These are phyloP conservation scores for Drosophila mayri DNA, from an alignment of 1,140 invertebrate species.

Conservation along the genomic window DNA sequence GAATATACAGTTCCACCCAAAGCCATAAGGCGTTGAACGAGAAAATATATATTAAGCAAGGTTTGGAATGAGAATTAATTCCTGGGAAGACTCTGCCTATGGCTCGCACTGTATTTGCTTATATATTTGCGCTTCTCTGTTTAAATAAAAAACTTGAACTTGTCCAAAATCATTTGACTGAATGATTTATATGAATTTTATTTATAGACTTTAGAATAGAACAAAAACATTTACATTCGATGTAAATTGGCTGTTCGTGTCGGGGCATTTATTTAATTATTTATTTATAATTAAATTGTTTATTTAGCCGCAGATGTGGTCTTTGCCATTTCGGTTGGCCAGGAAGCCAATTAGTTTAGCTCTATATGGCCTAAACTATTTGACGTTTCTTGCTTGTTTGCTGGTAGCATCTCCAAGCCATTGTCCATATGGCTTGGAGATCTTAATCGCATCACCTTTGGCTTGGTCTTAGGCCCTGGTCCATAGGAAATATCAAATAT, in stretches of 20 bases:
- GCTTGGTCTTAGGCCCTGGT: neutral
- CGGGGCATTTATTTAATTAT: conserved; percentile 75
- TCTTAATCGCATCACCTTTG: conserved; percentile 19
- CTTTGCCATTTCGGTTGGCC: conserved; percentile 57
- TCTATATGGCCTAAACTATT: conserved; percentile 75
- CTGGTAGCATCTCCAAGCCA: conserved; percentile 37
- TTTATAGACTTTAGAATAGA: conserved; percentile 43
- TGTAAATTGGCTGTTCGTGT: conserved; percentile 72
- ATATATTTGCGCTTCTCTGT: conserved; percentile 38
- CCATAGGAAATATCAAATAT: conserved; percentile 39
- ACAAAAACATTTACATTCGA: conserved; percentile 65
- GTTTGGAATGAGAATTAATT: conserved; percentile 7
- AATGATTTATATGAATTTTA: conserved; percentile 70
- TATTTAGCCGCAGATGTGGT: conserved; percentile 62
- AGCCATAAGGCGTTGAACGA: neutral
- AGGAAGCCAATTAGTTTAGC: conserved; percentile 81
- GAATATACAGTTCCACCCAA: conserved; percentile 33
- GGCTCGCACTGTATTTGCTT: conserved; percentile 39
- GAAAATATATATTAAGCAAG: conserved; percentile 1
- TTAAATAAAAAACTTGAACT: conserved; percentile 56
- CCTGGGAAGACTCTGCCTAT: neutral
- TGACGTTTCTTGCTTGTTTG: conserved; percentile 40
- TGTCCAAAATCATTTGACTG: conserved; percentile 63
- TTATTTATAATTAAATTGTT: conserved; percentile 83
- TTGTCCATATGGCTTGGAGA: conserved; percentile 33